Evolutionary conservation across 92 coral and sea anemone species (phyloP), one percentile per base, ranked within the genome.

Genomic region (Phymanthus crucifer): DNA sequence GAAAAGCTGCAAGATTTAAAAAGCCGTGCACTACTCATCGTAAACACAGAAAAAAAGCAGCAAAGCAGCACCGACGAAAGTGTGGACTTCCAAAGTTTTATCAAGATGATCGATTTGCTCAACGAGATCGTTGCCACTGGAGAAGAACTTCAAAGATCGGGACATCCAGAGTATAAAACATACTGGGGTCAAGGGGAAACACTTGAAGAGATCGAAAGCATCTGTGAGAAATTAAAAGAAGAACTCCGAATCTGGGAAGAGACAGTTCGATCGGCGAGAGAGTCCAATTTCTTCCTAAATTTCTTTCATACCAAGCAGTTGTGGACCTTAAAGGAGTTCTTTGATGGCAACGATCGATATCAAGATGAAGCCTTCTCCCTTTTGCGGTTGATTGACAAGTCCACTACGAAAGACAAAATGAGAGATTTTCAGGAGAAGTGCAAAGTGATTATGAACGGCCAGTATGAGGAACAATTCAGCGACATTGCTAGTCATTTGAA

Each of bases 311-410:
- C 95, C 1, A 89, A 83, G 81, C 95, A 91, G 72, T 80, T 91
- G 67, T 91, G 95, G 90, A 71, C 29, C 38, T 77, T 91, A 24
- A 52, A 77, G 21, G 83, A 83, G 11, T 85, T 85, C 68, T 82
- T 91, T 68, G 76, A 72, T 16, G 80, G 85, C 66, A 66, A 1
- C 8, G 14, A 19, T 10, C 18, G 21, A 45, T 72, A 27, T 10
- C 24, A 24, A 40, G 82, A 83, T 29, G 92, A 79, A 35, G 92
- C 79, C 0, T 76, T 70, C 24, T 75, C 88, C 26, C 75, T 95
- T 32, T 78, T 95, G 34, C 90, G 97, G 18, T 91, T 85, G 77
- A 87, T 93, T 47, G 98, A 95, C 72, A 81, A 79, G 34, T 83
- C 81, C 21, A 32, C 85, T 24, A 73, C 32, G 46, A 71, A 37